Conservation (phyloP, 2,113 vertebrate species). For the Polypterus senegalus region DNA sequence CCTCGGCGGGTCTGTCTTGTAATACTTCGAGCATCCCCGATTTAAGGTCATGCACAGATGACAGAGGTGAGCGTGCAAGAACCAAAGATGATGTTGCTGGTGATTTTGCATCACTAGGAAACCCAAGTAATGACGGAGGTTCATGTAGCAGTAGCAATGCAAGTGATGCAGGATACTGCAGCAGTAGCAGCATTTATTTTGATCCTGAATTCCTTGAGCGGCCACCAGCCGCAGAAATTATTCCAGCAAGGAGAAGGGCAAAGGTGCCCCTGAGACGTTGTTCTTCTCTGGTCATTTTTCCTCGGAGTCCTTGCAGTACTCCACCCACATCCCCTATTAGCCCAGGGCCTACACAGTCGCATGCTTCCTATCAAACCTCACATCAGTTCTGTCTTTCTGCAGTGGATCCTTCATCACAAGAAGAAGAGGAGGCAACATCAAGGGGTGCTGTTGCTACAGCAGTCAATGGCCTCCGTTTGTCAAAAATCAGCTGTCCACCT, state of each 20-base stretch:
- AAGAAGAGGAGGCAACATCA: conserved; percentile 37
- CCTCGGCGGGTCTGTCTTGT: conserved; percentile 22
- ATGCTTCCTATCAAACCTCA: conserved; percentile 53
- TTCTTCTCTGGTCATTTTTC: conserved; percentile 86
- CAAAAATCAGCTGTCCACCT: conserved; percentile 42
- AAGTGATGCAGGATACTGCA: conserved; percentile 53
- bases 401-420: conserved; percentile 36
- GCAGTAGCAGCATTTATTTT: conserved; percentile 52
- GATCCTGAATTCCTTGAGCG: conserved; percentile 55
- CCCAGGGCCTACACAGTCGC: conserved; percentile 38
- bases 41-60: conserved; percentile 40
- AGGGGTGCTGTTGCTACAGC: conserved; percentile 61
- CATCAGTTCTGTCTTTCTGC: conserved; percentile 52
- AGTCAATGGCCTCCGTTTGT: conserved; percentile 58
- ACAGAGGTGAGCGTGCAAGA: conserved; percentile 22
- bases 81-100: neutral
- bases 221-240: conserved; percentile 33
- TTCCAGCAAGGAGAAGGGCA: conserved; percentile 37
- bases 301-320: conserved; percentile 71
- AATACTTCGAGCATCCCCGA: conserved; percentile 36
- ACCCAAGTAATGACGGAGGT: conserved; percentile 49
- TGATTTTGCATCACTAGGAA: neutral
- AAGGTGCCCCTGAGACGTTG: conserved; percentile 74
- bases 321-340: conserved; percentile 71
- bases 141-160: conserved; percentile 56